These are phyloP conservation scores for Nesidiocoris tenuis DNA, from an alignment of 2,888 invertebrate species.

Conservation along the genomic window DNA sequence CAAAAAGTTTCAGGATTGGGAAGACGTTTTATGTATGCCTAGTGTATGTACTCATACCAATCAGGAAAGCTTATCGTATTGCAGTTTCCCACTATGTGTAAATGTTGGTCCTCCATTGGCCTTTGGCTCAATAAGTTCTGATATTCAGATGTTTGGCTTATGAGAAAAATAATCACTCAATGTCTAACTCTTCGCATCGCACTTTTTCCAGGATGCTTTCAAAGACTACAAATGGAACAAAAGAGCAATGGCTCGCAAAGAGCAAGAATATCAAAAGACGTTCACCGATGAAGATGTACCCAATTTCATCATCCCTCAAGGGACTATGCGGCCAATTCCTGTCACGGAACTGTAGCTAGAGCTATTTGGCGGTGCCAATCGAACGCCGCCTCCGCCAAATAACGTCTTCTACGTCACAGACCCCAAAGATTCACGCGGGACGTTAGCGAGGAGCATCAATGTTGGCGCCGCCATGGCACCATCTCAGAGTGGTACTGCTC, in stretches of 20 bases:
- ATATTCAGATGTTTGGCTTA: too few species aligned
- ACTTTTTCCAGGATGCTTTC: conserved; percentile 66
- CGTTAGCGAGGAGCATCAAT: conserved; percentile 23
- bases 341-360: conserved; percentile 95
- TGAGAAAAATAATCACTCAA: too few species aligned
- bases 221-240: conserved; percentile 82
- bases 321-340: conserved; percentile 70
- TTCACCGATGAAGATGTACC: conserved; percentile 82
- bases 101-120: too few species aligned
- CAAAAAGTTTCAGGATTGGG: too few species aligned
- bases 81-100: too few species aligned
- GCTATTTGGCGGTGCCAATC: conserved; percentile 73
- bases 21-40: too few species aligned
- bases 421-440: conserved; percentile 54
- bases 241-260: conserved; percentile 69
- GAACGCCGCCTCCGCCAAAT: conserved; percentile 33
- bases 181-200: too few species aligned
- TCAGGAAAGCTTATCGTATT: too few species aligned
- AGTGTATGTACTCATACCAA: too few species aligned
- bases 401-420: conserved; percentile 69
- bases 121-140: too few species aligned
- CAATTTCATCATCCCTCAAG: conserved; percentile 59
- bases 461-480: not conserved
- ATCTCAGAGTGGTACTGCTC: conserved; percentile 58
- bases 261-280: conserved; percentile 86